A percentile compares a stretch with the other conserved stretches of the same genome.
Evolutionary conservation across 2,113 vertebrate genomes (phyloP).

Genomic region (Salminus brasiliensis): DNA sequence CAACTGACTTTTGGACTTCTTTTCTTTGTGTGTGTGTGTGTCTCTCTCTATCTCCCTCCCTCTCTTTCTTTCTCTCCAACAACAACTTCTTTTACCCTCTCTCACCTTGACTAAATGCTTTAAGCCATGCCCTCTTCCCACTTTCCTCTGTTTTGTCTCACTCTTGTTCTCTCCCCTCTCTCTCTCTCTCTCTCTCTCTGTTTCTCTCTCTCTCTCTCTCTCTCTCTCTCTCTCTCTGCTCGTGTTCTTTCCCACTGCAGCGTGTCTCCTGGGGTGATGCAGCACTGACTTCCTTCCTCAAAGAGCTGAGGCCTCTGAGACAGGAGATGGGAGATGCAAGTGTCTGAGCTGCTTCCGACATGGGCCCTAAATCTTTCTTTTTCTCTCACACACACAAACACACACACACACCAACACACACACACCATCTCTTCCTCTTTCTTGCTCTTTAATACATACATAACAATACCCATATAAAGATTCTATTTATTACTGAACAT

Average conservation of each 20-base stretch:
- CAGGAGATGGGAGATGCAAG: conserved; percentile 13
- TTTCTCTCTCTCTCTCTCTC: not conserved
- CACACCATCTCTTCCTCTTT: not conserved
- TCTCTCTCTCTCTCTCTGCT: not conserved
- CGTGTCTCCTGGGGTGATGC: conserved; percentile 39
- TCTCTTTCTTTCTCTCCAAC: not conserved
- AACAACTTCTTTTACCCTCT: not conserved
- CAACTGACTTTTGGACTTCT: conserved; percentile 28
- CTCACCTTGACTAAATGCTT: conserved; percentile 4
- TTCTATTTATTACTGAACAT: not conserved
- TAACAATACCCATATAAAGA: not conserved
- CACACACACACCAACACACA: not conserved
- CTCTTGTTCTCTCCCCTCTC: not conserved
- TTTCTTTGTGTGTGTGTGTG: no score
- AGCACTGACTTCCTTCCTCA: conserved; percentile 30
- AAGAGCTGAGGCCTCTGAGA: conserved; percentile 33
- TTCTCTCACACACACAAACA: conserved; percentile 9
- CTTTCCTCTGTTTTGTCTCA: not conserved
- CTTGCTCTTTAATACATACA: not conserved
- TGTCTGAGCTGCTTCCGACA: conserved; percentile 32
- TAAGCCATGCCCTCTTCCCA: not conserved
- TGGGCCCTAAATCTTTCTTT: conserved; percentile 8
- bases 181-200: not conserved
- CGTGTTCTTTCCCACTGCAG: not conserved
- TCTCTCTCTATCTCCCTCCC: not conserved